A percentile compares a stretch with the other conserved stretches of the same genome.
Conservation (phyloP, 2,888 invertebrate species). For the Galerucella nymphaeae region DNA sequence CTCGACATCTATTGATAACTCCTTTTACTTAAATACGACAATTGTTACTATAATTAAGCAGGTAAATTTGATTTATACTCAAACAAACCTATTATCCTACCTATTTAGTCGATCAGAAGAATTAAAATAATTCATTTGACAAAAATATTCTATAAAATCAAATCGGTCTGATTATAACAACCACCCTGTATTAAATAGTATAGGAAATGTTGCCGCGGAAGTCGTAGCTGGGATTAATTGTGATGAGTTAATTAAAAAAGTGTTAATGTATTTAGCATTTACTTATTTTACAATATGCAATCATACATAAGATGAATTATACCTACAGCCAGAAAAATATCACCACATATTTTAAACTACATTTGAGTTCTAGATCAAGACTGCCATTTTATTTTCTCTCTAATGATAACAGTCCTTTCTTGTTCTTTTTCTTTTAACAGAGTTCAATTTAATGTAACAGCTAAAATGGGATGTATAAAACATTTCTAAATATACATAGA, state of each 20-base stretch:
- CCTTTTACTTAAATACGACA: too few species aligned
- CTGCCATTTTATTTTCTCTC: slow-evolving; percentile 59
- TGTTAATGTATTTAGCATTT: slow-evolving; percentile 65
- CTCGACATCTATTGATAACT: too few species aligned
- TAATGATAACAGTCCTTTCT: slow-evolving; percentile 56
- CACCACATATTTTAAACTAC: slow-evolving; percentile 67
- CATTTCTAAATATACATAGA: slow-evolving; percentile 65
- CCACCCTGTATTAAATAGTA: too few species aligned
- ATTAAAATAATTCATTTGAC: too few species aligned
- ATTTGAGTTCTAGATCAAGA: slow-evolving; percentile 65
- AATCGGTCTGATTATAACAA: too few species aligned
- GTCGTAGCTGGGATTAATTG: slow-evolving; percentile 27
- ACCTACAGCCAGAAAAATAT: slow-evolving; percentile 67
- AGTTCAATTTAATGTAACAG: slow-evolving; percentile 61
- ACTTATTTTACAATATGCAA: slow-evolving; percentile 66
- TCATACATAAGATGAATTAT: slow-evolving; percentile 66
- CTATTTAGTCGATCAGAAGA: too few species aligned
- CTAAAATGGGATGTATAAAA: slow-evolving; percentile 58
- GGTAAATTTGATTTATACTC: too few species aligned
- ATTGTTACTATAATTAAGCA: too few species aligned
- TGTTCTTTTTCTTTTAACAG: slow-evolving; percentile 56
- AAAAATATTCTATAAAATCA: too few species aligned
- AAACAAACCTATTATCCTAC: too few species aligned
- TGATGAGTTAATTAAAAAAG: slow-evolving; percentile 59
- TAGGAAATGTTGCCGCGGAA: background rate